phyloP scores from a whole-genome alignment of 2,888 invertebrate genomes.

The Cistogaster globosa region DNA sequence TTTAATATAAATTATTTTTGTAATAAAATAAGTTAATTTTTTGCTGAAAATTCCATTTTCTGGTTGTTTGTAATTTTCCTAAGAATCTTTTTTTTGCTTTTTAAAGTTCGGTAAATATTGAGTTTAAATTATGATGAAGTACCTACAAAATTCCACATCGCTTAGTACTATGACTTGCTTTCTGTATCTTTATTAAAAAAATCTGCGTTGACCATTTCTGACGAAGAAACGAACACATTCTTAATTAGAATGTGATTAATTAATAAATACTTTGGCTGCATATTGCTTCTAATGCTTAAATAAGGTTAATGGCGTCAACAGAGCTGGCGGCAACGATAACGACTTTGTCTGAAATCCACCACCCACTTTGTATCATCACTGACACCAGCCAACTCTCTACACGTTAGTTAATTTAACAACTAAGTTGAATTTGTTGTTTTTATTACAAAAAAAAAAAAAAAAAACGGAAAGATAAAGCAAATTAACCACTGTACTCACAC shows the following conservation, averaged over 20 bases:
- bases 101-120: too few relatives aligned
- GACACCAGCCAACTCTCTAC: background rate
- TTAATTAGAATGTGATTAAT: conserved; percentile 51
- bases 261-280: conserved; percentile 18
- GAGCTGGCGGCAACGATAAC: conserved; percentile 67
- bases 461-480: background rate
- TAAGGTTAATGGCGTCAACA: conserved; percentile 74
- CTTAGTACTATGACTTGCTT: too few relatives aligned
- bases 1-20: too few relatives aligned
- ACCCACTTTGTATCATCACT: conserved; percentile 69
- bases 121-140: too few relatives aligned
- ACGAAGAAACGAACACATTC: background rate
- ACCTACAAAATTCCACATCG: too few relatives aligned
- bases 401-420: background rate
- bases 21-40: too few relatives aligned
- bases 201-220: background rate
- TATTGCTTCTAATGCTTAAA: conserved; percentile 6
- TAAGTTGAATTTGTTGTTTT: background rate
- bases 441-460: background rate
- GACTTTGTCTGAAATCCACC: conserved; percentile 72
- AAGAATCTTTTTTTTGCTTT: too few relatives aligned
- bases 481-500: background rate
- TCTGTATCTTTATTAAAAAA: background rate
- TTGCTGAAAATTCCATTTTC: too few relatives aligned
- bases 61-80: too few relatives aligned